Evolutionary conservation across 1,140 invertebrate genomes (phyloP), one percentile per base, ranked within the genome.

Genomic region (Ceratina australensis): DNA sequence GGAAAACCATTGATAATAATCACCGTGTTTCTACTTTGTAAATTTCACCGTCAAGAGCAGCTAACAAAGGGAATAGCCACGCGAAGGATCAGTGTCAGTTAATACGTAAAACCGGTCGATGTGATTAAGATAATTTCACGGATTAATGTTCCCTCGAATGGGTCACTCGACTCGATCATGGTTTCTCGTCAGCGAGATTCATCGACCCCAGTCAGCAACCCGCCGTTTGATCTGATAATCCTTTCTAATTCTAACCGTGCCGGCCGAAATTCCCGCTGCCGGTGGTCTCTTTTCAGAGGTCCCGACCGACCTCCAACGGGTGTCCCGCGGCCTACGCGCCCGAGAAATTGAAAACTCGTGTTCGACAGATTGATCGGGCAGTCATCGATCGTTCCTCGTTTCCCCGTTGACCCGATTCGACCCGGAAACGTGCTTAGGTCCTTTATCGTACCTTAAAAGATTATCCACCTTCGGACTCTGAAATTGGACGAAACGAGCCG

Each of bases 191-290:
- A 63, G 49, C 18, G 18, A 33, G 68, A 56, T 72, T 57, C n/a
- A 49, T 52, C n/a, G 49, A 57, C 33, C 50, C 59, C 26, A 64
- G 59, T 78, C 75, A 54, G 59, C 59, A 64, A 20, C 75, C 33
- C 50, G 22, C 26, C 68, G 75, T 78, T 78, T 78, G 57, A 78
- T 78, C 49, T 57, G 75, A 72, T 78, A 63, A 78, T 72, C 75
- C 67, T 64, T 72, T 78, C 75, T 54, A 78, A 78, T 63, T 63
- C 68, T 78, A 57, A 63, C 50, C 50, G 22, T 5, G 24, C 56
- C 57, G 20, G 3, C 61, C 22, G 50, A 26, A 63, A 28, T 78
- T 56, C 22, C 67, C 16, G 74, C 67, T 20, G 66, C 5, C 66
- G 18, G 18, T 2, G 67, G 57, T 18, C 74, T 54, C 57, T 33